Evolutionary conservation across 2,113 vertebrate species (phyloP).

Genomic region (Eira barbara): DNA sequence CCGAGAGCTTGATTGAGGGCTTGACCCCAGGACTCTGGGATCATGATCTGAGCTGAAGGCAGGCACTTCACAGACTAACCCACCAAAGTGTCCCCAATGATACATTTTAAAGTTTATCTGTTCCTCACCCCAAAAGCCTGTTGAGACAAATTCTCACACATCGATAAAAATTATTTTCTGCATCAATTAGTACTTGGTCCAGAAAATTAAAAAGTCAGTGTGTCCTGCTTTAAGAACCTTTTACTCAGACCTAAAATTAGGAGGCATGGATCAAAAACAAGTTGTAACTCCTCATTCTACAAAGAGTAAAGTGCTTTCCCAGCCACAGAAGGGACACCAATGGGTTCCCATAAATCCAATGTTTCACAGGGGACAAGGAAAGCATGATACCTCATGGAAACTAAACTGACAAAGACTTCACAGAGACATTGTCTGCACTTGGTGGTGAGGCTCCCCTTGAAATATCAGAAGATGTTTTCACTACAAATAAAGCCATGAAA

Average conservation of each 20-base stretch:
- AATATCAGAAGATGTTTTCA: neutral
- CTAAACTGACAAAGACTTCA: neutral
- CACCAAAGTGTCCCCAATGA: neutral
- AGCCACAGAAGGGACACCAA: neutral
- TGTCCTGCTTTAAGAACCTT: neutral
- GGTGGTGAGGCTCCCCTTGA: neutral
- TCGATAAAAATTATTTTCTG: neutral
- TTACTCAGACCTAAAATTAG: neutral
- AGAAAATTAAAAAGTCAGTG: neutral
- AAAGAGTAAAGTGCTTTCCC: neutral
- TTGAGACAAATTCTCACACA: neutral
- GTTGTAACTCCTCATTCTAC: neutral
- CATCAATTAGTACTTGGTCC: neutral
- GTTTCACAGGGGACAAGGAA: neutral
- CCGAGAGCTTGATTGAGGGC: neutral
- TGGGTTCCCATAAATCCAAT: neutral
- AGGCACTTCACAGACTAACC: neutral
- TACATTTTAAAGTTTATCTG: neutral
- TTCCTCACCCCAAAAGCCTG: neutral
- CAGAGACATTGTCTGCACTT: neutral
- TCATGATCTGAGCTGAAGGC: neutral
- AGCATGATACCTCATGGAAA: neutral
- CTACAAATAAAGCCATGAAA: conserved; percentile 1
- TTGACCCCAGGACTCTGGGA: neutral
- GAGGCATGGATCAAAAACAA: neutral